Evolutionary conservation across 2,888 invertebrate species (phyloP).

Genomic region (Drosophila mayaguana): DNA sequence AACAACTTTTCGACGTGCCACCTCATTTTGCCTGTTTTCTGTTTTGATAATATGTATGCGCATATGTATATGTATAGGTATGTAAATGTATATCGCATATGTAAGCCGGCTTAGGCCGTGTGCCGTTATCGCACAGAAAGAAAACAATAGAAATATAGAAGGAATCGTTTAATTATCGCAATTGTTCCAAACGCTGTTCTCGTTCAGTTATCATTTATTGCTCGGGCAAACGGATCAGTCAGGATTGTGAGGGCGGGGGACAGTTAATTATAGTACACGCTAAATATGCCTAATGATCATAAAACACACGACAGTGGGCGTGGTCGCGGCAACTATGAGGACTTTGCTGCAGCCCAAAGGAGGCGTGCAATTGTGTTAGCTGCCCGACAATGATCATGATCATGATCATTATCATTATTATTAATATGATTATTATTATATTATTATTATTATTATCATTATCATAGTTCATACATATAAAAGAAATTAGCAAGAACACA

Average conservation of each 20-base stretch:
- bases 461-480: slow-evolving; percentile 60
- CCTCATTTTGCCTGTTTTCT: slow-evolving; percentile 7
- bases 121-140: slow-evolving; percentile 3
- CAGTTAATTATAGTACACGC: slow-evolving; percentile 34
- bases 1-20: slow-evolving; percentile 13
- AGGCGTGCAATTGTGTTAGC: slow-evolving; percentile 58
- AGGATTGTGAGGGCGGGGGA: not conserved
- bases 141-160: slow-evolving; percentile 17
- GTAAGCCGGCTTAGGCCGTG: slow-evolving; percentile 4
- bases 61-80: slow-evolving; percentile 6
- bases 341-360: slow-evolving; percentile 43
- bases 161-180: slow-evolving; percentile 20
- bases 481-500: slow-evolving; percentile 72
- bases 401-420: slow-evolving; percentile 28
- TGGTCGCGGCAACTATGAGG: slow-evolving; percentile 67
- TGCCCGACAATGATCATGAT: slow-evolving; percentile 52
- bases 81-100: not conserved
- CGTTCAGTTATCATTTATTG: slow-evolving; percentile 46
- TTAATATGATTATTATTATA: slow-evolving; percentile 46
- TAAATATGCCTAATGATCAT: slow-evolving; percentile 59
- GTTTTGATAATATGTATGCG: slow-evolving; percentile 20
- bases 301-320: slow-evolving; percentile 31
- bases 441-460: slow-evolving; percentile 20
- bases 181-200: slow-evolving; percentile 49
- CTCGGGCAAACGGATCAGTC: slow-evolving; percentile 48